A percentile compares a stretch with the other conserved stretches of the same genome.
Evolutionary conservation across 30 jellyfish, hydroid and myxozoan species (phyloP).

Genomic region (Hydractinia symbiolongicarpus): DNA sequence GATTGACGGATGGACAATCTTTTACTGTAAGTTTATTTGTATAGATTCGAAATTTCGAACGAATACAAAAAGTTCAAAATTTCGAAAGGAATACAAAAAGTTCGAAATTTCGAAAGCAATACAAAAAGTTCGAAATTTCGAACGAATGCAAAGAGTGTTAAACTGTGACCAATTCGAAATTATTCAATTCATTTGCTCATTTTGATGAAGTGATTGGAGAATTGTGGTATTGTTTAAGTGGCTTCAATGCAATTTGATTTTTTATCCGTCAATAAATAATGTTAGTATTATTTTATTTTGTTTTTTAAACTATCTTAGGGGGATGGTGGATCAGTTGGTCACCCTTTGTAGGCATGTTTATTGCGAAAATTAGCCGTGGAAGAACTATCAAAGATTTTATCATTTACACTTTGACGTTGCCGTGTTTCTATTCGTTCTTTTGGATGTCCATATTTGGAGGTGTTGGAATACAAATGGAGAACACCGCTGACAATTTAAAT

Average conservation of each 20-base stretch:
- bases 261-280: too few relatives aligned
- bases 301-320: conserved; percentile 35
- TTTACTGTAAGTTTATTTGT: conserved; percentile 41
- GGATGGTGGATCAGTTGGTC: conserved; percentile 99
- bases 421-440: conserved; percentile 58
- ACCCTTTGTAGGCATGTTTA: conserved; percentile 95
- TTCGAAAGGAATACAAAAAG: too few relatives aligned
- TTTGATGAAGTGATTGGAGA: too few relatives aligned
- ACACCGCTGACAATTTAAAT: conserved; percentile 61
- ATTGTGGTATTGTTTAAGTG: too few relatives aligned
- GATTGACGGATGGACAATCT: conserved; percentile 90
- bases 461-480: conserved; percentile 69
- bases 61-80: too few relatives aligned
- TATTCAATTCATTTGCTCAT: too few relatives aligned
- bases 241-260: too few relatives aligned
- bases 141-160: too few relatives aligned
- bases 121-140: background rate
- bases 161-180: too few relatives aligned
- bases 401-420: conserved; percentile 76
- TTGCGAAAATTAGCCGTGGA: conserved; percentile 91
- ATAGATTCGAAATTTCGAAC: background rate
- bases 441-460: conserved; percentile 94
- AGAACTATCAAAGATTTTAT: conserved; percentile 79
- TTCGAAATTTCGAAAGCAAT: background rate
- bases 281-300: too few relatives aligned